Evolutionary conservation across 2,113 vertebrate species (phyloP).

Genomic region (Phaetusa simplex): DNA sequence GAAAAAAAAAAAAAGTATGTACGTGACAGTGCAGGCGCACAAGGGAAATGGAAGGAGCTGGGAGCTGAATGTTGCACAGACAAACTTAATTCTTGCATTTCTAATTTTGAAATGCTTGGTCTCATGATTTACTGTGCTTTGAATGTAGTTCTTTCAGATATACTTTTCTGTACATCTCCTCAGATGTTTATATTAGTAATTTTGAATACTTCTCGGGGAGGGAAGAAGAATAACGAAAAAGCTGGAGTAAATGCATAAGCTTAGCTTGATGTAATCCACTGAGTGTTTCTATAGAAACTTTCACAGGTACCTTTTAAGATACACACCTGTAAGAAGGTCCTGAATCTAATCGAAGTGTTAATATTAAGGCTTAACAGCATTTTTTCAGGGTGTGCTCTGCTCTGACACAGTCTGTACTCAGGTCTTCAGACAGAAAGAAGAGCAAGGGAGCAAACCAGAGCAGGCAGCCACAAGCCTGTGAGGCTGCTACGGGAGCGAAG

Average conservation of each 20-base stretch:
- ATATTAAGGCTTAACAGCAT: background rate
- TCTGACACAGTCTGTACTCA: background rate
- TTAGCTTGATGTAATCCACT: background rate
- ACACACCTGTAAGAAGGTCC: background rate
- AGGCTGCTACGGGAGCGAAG: background rate
- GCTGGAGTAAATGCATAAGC: background rate
- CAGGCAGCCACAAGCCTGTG: background rate
- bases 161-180: background rate
- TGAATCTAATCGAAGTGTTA: background rate
- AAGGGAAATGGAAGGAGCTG: background rate
- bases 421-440: background rate
- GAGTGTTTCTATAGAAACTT: background rate
- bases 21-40: background rate
- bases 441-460: background rate
- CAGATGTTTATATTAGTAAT: background rate
- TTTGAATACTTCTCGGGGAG: background rate
- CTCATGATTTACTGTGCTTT: background rate
- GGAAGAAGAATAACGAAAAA: background rate
- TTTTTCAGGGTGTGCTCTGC: background rate
- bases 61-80: background rate
- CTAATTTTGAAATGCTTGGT: background rate
- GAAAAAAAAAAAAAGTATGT: background rate
- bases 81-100: background rate
- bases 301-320: background rate
- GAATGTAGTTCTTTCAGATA: background rate